Evolutionary conservation across 2,113 vertebrate genomes (phyloP).

Genomic region (Thalassarche chlororhynchos): DNA sequence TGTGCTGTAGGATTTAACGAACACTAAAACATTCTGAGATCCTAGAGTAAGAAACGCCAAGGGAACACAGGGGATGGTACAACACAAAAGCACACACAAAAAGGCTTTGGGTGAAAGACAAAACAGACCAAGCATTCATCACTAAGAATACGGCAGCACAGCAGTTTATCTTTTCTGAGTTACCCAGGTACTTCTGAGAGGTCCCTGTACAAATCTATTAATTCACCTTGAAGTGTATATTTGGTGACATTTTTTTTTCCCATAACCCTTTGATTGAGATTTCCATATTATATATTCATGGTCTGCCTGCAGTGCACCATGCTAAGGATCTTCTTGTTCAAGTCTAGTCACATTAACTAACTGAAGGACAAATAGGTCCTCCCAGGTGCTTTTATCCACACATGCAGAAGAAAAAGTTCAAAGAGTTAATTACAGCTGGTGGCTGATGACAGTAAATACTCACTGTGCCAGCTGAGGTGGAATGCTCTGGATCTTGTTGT

Average conservation of each 20-base stretch:
- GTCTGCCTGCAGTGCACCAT: neutral
- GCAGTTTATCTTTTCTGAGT: neutral
- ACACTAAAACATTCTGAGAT: neutral
- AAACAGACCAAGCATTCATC: neutral
- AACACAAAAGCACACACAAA: neutral
- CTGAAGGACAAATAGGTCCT: neutral
- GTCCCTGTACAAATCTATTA: neutral
- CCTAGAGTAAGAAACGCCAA: neutral
- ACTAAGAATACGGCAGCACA: neutral
- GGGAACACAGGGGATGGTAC: neutral
- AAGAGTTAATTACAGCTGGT: neutral
- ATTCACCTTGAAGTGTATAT: neutral
- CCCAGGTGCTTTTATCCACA: neutral
- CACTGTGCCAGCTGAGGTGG: constrained; percentile 96
- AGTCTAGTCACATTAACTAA: neutral
- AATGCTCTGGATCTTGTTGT: constrained; percentile 97
- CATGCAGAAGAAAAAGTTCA: neutral
- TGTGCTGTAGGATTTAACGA: neutral
- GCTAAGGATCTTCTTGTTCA: neutral
- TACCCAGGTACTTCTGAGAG: neutral
- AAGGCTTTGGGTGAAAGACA: neutral
- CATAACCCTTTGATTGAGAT: neutral
- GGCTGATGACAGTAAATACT: constrained; percentile 56
- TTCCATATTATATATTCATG: neutral
- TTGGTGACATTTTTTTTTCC: rapidly evolving